phyloP scores from a whole-genome alignment of 2,797 vertebrate genomes.

The Characodon lateralis region DNA sequence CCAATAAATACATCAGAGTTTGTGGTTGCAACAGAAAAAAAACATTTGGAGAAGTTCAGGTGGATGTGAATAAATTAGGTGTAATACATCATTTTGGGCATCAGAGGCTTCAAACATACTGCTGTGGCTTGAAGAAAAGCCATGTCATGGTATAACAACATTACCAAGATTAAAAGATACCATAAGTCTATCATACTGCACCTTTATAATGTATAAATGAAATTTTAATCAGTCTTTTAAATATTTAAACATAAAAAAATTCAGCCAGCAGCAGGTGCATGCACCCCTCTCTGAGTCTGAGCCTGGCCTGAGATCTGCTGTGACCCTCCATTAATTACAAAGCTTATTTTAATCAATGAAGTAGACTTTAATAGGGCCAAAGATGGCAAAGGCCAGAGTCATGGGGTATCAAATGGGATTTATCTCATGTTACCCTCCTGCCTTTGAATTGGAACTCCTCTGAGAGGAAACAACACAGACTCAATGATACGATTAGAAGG shows the following conservation, averaged over 20 bases:
- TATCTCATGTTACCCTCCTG: conserved; percentile 64
- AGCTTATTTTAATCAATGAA: conserved; percentile 73
- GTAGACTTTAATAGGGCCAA: conserved; percentile 62
- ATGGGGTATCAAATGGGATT: conserved; percentile 61
- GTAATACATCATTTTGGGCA: not conserved
- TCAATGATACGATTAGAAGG: conserved; percentile 47
- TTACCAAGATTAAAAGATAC: not conserved
- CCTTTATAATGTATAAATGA: conserved; percentile 29
- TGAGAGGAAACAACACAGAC: conserved; percentile 58
- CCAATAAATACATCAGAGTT: no score
- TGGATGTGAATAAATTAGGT: no score
- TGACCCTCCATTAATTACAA: conserved; percentile 67
- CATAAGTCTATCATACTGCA: conserved; percentile 20
- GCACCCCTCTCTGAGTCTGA: conserved; percentile 6
- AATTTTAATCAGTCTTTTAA: conserved; percentile 47
- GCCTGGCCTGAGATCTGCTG: conserved; percentile 21
- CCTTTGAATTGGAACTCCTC: conserved; percentile 61
- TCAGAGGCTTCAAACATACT: not conserved
- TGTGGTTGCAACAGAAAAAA: no score
- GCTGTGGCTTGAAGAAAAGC: not conserved
- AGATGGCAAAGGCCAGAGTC: conserved; percentile 58
- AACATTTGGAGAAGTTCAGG: no score
- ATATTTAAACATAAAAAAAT: conserved; percentile 47
- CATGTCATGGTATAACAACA: not conserved
- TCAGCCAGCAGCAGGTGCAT: conserved; percentile 42